Conservation (phyloP, 2,113 vertebrate species). For the Eretmochelys imbricata region DNA sequence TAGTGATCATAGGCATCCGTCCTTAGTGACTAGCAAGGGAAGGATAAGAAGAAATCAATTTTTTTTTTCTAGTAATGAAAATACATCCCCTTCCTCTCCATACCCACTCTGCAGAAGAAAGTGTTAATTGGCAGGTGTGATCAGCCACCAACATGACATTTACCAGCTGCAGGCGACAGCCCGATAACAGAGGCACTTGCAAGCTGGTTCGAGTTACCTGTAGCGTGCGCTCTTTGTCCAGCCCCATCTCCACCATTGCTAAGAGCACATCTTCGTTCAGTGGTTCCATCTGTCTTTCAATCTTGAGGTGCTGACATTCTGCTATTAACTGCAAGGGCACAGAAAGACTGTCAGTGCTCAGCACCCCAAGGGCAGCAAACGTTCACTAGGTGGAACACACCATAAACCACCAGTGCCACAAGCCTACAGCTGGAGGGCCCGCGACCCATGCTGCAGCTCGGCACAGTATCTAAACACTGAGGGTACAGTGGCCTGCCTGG, state of each 20-base stretch:
- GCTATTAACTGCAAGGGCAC: slow-evolving; percentile 87
- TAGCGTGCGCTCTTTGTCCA: slow-evolving; percentile 93
- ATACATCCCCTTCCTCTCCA: background rate
- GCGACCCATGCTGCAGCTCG: background rate
- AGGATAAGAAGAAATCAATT: background rate
- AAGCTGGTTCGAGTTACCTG: slow-evolving; percentile 80
- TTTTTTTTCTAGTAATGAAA: fast-evolving
- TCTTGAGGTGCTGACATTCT: slow-evolving; percentile 95
- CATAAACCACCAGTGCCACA: background rate
- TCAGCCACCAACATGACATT: fast-evolving
- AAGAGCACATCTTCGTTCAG: slow-evolving; percentile 94
- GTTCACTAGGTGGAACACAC: background rate
- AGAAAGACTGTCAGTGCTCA: background rate
- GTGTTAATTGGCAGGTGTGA: background rate
- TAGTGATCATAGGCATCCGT: slow-evolving; percentile 98
- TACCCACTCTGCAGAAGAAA: fast-evolving
- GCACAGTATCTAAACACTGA: fast-evolving
- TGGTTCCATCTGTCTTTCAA: slow-evolving; percentile 89
- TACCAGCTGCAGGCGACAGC: fast-evolving
- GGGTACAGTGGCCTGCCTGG: fast-evolving
- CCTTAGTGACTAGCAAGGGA: slow-evolving; percentile 85
- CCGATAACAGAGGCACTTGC: fast-evolving
- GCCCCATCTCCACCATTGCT: slow-evolving; percentile 95
- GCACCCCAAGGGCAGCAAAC: background rate
- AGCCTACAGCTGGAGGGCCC: too few species aligned